phyloP scores from a whole-genome alignment of 2,113 vertebrate species.

The Aldabrachelys gigantea region DNA sequence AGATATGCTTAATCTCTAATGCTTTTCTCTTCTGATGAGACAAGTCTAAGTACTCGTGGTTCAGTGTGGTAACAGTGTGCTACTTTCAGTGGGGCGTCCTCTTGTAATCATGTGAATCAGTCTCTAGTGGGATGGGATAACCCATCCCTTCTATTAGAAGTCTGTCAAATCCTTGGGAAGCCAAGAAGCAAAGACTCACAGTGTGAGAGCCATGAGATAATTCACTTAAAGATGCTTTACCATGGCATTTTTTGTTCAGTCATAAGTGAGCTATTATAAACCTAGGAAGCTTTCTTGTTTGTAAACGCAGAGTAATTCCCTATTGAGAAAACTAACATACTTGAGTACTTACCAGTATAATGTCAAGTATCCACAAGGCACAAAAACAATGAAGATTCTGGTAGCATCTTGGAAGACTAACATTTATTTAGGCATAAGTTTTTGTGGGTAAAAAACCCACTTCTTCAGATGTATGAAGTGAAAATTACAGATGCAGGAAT shows the following conservation, averaged over 20 bases:
- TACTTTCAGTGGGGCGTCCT: not conserved
- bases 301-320: not conserved
- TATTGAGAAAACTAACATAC: not conserved
- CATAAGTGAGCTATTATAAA: not conserved
- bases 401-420: too few species aligned
- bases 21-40: not conserved
- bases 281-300: not conserved
- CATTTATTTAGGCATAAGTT: too few species aligned
- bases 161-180: not conserved
- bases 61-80: not conserved
- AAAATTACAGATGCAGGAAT: too few species aligned
- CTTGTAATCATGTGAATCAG: not conserved
- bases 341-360: not conserved
- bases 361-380: too few species aligned
- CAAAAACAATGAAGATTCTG: too few species aligned
- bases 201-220: not conserved
- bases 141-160: not conserved
- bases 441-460: too few species aligned
- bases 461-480: too few species aligned
- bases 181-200: not conserved
- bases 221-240: not conserved
- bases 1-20: not conserved
- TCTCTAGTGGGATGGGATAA: not conserved
- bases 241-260: not conserved
- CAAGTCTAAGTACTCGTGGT: not conserved